phyloP scores from a whole-genome alignment of 2,797 vertebrate genomes.

The Siniperca obscura region DNA sequence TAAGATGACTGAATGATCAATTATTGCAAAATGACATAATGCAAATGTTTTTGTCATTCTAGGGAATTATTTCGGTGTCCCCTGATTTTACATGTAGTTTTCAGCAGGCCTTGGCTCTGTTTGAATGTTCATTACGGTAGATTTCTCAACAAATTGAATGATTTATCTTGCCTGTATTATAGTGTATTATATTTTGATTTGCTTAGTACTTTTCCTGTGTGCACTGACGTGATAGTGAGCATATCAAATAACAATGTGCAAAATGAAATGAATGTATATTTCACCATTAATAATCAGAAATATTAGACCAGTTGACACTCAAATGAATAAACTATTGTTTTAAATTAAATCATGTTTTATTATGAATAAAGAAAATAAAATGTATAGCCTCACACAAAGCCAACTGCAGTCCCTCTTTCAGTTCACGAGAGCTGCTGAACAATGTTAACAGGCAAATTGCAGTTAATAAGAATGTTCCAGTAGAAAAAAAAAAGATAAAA shows the following conservation, averaged over 20 bases:
- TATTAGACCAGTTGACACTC: slow-evolving; percentile 16
- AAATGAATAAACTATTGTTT: slow-evolving; percentile 27
- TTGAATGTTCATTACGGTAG: not conserved
- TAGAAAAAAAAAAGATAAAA: slow-evolving; percentile 46
- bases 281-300: not conserved
- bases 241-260: not conserved
- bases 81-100: not conserved
- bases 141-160: not conserved
- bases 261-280: not conserved
- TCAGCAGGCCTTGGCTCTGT: not conserved
- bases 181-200: too few species aligned
- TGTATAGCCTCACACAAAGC: slow-evolving; percentile 57
- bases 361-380: slow-evolving; percentile 66
- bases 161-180: not conserved
- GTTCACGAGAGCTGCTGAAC: slow-evolving; percentile 36
- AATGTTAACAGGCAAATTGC: slow-evolving; percentile 41
- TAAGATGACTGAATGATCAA: not conserved
- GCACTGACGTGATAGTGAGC: too few species aligned
- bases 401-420: slow-evolving; percentile 37
- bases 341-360: slow-evolving; percentile 73
- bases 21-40: not conserved
- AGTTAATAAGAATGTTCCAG: slow-evolving; percentile 54
- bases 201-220: too few species aligned
- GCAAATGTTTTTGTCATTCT: not conserved
- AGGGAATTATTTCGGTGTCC: not conserved